Base-by-base conservation (phyloP, 2,113 vertebrate species). In the Octodon degus region DNA sequence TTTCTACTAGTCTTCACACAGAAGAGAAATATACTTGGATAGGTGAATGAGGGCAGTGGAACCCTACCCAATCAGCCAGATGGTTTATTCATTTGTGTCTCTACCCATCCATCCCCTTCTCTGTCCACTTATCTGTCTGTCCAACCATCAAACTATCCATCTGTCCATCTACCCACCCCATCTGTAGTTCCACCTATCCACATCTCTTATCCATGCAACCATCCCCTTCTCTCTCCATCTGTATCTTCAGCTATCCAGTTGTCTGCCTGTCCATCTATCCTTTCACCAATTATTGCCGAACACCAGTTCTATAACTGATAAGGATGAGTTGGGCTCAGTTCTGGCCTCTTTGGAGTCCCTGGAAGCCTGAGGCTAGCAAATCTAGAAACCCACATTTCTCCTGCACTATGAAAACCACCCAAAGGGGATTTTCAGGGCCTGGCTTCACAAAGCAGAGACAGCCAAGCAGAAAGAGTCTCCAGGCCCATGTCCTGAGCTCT, bases 361-460 rank as follows among this genome's bases (percentile, higher is more conserved):
- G 9, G 22, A 9, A 13, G 34, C 40, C 50, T 43, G 25, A 30
- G n/a, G 13, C 55, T 8, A 27, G 43, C 79, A 84, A 81, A 5
- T 34, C n/a, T 25, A 0, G 67, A 55, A 70, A 11, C 13, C 58
- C 22, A 0, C 22, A 22, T 58, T 70, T 65, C 30, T 19, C 53
- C 63, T 47, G 2, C 50, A 17, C n/a, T 9, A 4, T 40, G 7
- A 95, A 53, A 82, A 40, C 19, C 68, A 17, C 43, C 0, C 4
- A 24, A 2, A 53, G 65, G 22, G 85, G 5, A 17, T 5, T 10
- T n/a, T 60, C 43, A 20, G 6, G 43, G 76, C 37, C 32, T 30
- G 62, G 24, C 83, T 60, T 87, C 76, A 87, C 37, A 86, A 77
- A 72, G 74, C 92, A 62, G 68, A 96, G 72, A 62, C 9, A 25